Base-by-base conservation (phyloP, 2,113 vertebrate species). In the Eptesicus fuscus region DNA sequence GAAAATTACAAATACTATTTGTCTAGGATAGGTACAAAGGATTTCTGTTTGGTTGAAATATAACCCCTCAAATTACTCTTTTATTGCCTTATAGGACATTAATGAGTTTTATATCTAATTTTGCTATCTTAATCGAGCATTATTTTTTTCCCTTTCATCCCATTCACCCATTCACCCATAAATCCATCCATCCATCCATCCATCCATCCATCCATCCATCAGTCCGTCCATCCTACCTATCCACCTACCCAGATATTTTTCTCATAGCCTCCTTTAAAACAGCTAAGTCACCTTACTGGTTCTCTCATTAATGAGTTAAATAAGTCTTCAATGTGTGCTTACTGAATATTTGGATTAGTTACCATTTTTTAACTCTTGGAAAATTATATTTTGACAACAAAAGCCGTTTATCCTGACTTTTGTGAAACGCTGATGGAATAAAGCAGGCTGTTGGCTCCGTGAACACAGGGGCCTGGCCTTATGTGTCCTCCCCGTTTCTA, bases 11-110 rank as follows among this genome's bases (percentile, higher is more conserved):
- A 37, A 65, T 63, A 71, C 79, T 51, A 71, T 56, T 76, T 70
- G 77, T 49, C 42, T 80, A 59, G 35, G 42, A 47, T 20, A 78
- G 42, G 65, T 70, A 13, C 56, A 67, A 78, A 84, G 40, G 37
- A 90, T 83, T 90, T 93, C 73, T 92, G 30, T 20, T 74, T 40
- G 53, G 79, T 61, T 49, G 85, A 73, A 88, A 83, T 59, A 87
- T n/a, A 90, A 49, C 22, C 22, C 17, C 9, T 17, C 79, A 71
- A 28, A 61, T 35, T 71, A 76, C 1, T 90, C 51, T 51, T 83
- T 71, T 37, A 79, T 25, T 67, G 30, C 51, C 76, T 37, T 44
- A 22, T 20, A 61, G 59, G 73, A 49, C 69, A 83, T 87, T 40
- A 78, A 59, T 59, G 35, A 69, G 35, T 12, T 83, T 63, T 69